These are phyloP conservation scores for Crocuta crocuta DNA, from an alignment of 2,113 vertebrate species.

Conservation along the genomic window DNA sequence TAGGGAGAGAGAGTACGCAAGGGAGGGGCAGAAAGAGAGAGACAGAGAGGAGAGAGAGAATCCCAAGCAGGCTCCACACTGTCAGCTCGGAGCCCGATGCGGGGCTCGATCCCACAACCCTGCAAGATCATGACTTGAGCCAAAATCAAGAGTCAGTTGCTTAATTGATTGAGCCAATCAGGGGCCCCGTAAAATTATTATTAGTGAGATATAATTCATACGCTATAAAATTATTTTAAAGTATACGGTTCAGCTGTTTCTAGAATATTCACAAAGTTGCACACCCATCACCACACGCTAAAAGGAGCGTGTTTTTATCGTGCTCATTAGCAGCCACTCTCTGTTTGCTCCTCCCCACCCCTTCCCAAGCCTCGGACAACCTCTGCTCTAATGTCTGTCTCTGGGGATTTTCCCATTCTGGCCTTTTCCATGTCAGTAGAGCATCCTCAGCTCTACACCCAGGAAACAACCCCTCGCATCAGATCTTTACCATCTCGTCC, in stretches of 20 bases:
- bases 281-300: neutral
- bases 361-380: neutral
- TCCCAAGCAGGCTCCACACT: too few relatives aligned
- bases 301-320: neutral
- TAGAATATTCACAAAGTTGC: neutral
- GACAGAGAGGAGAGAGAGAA: too few relatives aligned
- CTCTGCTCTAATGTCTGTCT: neutral
- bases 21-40: too few relatives aligned
- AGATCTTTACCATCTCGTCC: neutral
- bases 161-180: too few relatives aligned
- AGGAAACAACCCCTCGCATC: neutral
- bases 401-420: neutral
- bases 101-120: too few relatives aligned
- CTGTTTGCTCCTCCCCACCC: neutral
- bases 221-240: neutral
- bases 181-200: neutral
- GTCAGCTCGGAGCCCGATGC: too few relatives aligned
- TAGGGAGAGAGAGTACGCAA: too few relatives aligned
- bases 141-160: too few relatives aligned
- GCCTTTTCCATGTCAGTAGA: neutral
- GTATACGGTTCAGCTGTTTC: neutral
- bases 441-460: neutral
- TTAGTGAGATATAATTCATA: neutral
- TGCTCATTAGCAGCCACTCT: neutral
- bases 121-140: too few relatives aligned